Evolutionary conservation across 2,888 invertebrate species (phyloP).

Genomic region (Adela reaumurella): DNA sequence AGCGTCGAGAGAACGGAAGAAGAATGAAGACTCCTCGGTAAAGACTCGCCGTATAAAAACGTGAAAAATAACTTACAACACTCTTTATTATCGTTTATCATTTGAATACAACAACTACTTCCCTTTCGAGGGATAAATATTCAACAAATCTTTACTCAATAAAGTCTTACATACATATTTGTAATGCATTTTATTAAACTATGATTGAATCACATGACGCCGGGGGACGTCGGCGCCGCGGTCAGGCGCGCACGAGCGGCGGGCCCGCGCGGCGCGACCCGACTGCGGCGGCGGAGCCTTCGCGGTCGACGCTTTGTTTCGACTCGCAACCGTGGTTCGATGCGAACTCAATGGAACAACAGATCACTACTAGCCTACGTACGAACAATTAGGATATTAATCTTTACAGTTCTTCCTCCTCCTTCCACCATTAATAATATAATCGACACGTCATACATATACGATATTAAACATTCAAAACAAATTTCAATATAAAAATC

Average conservation of each 20-base stretch:
- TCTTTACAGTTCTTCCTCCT: constrained; percentile 10
- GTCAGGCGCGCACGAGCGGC: constrained; percentile 9
- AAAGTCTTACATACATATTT: constrained; percentile 52
- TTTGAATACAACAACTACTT: constrained; percentile 56
- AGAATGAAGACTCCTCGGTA: too few relatives aligned
- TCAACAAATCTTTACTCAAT: constrained; percentile 52
- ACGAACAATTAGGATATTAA: neutral
- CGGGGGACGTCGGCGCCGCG: constrained; percentile 48
- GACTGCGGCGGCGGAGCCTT: too few relatives aligned
- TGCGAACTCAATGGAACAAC: neutral
- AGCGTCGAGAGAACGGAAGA: too few relatives aligned
- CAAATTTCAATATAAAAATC: constrained; percentile 50
- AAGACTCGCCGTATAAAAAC: constrained; percentile 44
- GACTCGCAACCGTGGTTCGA: too few relatives aligned
- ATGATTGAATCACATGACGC: constrained; percentile 51
- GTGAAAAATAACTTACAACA: constrained; percentile 59
- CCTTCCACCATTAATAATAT: constrained; percentile 24
- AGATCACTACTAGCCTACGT: neutral
- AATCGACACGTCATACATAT: constrained; percentile 37
- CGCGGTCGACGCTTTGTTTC: too few relatives aligned
- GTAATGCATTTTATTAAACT: constrained; percentile 21
- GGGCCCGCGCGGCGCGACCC: constrained; percentile 21
- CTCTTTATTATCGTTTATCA: constrained; percentile 51
- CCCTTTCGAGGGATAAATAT: constrained; percentile 46
- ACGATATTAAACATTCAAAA: constrained; percentile 42